Conservation (phyloP, 2,113 vertebrate species). For the Tetraodon nigroviridis region DNA sequence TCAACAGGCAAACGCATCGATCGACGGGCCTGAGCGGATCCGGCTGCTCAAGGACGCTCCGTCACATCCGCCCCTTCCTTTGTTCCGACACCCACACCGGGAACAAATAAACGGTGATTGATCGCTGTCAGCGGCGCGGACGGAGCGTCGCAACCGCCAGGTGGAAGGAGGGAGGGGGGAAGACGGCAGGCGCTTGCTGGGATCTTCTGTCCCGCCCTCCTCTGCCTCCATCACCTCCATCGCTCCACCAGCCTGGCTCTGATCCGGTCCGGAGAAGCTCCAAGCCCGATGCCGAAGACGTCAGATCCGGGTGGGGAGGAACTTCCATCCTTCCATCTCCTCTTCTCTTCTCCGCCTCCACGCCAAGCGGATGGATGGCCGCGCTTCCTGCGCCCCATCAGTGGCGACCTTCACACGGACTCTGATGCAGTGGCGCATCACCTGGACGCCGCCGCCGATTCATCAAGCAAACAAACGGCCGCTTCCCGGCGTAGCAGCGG, state of each 20-base stretch:
- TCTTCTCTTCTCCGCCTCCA: constrained; percentile 3
- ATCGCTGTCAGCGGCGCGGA: constrained; percentile 14
- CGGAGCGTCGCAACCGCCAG: constrained; percentile 9
- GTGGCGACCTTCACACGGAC: constrained; percentile 62
- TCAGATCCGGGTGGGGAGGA: neutral
- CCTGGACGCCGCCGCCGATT: constrained; percentile 38
- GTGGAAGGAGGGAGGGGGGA: neutral
- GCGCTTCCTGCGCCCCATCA: constrained; percentile 46
- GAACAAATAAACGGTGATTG: constrained; percentile 19
- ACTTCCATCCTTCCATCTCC: constrained; percentile 7
- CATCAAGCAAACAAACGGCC: constrained; percentile 69
- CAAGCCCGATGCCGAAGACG: too few species aligned
- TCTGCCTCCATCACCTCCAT: constrained; percentile 24
- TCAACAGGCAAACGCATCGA: constrained; percentile 7
- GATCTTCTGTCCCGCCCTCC: neutral
- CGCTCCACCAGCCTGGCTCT: constrained; percentile 67
- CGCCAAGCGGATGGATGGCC: constrained; percentile 48
- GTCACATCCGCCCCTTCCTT: constrained; percentile 26
- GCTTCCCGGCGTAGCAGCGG: constrained; percentile 31
- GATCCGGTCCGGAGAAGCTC: constrained; percentile 54
- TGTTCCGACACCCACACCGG: constrained; percentile 10
- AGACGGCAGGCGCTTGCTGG: too few species aligned
- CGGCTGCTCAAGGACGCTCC: neutral
- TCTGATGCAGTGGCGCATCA: constrained; percentile 57
- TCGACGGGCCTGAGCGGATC: constrained; percentile 11